Evolutionary conservation across 2,797 vertebrate genomes (phyloP).

Genomic region (Enteromius anoplus): DNA sequence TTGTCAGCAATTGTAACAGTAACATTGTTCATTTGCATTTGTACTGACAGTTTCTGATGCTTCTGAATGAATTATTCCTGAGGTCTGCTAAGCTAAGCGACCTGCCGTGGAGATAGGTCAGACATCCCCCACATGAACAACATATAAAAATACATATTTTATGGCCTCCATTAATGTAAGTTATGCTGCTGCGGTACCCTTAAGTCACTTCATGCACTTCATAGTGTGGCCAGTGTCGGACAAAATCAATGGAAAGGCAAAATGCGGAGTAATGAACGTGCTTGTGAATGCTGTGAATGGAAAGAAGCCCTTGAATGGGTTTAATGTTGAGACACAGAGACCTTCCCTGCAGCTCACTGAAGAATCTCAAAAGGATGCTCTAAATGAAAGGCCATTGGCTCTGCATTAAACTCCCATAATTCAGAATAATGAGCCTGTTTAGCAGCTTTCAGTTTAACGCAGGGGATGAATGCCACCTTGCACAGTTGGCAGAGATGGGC

Average conservation of each 20-base stretch:
- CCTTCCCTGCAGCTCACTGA: slow-evolving; percentile 44
- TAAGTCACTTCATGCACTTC: neutral
- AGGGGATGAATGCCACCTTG: slow-evolving; percentile 66
- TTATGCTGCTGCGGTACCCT: slow-evolving; percentile 5
- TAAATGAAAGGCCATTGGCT: slow-evolving; percentile 62
- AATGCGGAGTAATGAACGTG: slow-evolving; percentile 19
- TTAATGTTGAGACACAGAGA: slow-evolving; percentile 44
- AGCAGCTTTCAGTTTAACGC: slow-evolving; percentile 63
- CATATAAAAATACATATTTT: slow-evolving; percentile 46
- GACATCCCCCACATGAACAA: slow-evolving; percentile 21
- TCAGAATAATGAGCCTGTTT: slow-evolving; percentile 64
- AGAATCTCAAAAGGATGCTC: slow-evolving; percentile 49
- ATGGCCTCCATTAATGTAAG: slow-evolving; percentile 28
- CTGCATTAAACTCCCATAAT: slow-evolving; percentile 62
- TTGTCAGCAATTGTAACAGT: neutral
- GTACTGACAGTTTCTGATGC: slow-evolving; percentile 31
- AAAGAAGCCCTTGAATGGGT: slow-evolving; percentile 35
- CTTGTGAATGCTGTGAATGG: slow-evolving; percentile 24
- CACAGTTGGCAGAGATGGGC: slow-evolving; percentile 63
- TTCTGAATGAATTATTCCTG: slow-evolving; percentile 34
- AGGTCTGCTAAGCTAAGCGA: slow-evolving; percentile 27
- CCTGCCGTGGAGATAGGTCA: slow-evolving; percentile 8
- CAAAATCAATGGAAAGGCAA: slow-evolving; percentile 41
- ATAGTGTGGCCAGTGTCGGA: slow-evolving; percentile 11
- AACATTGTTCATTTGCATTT: neutral